Conservation (phyloP, 2,888 invertebrate genomes). For the Stegophylla sp. region DNA sequence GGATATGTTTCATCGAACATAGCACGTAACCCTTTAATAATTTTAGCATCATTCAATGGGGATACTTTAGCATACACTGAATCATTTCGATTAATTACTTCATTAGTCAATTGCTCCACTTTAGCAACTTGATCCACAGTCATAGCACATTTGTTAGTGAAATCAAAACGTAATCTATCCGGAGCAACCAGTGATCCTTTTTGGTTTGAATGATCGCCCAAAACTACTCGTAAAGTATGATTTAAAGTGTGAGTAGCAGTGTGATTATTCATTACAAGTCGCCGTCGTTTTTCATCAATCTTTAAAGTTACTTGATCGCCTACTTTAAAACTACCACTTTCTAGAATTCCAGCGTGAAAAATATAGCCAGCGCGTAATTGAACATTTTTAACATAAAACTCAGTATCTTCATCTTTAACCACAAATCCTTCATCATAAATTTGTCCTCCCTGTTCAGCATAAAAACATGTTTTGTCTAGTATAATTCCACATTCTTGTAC, state of each 20-base stretch:
- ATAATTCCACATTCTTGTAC: constrained; percentile 92
- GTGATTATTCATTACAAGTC: constrained; percentile 97
- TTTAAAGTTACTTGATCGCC: constrained; percentile 84
- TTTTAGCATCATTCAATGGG: constrained; percentile 83
- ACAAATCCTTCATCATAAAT: constrained; percentile 95
- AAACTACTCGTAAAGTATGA: constrained; percentile 86
- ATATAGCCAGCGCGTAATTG: constrained; percentile 96
- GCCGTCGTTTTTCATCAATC: constrained; percentile 83
- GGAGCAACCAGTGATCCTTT: constrained; percentile 97
- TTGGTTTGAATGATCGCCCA: constrained; percentile 92
- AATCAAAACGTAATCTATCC: constrained; percentile 95
- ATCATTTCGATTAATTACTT: constrained; percentile 78
- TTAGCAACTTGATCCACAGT: constrained; percentile 84
- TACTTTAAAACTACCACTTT: constrained; percentile 78
- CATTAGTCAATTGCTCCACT: constrained; percentile 80
- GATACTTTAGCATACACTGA: constrained; percentile 88
- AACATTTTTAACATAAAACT: constrained; percentile 85
- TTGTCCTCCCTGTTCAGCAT: constrained; percentile 99
- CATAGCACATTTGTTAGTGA: constrained; percentile 92
- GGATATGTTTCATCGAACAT: constrained; percentile 99
- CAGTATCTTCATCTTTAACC: constrained; percentile 80
- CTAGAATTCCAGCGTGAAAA: constrained; percentile 88
- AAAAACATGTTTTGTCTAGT: constrained; percentile 91
- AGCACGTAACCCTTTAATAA: constrained; percentile 89
- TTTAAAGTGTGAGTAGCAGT: constrained; percentile 97